A percentile compares a stretch with the other conserved stretches of the same genome.
phyloP scores from a whole-genome alignment of 2,113 vertebrate species.

The Hemiprocne comata region DNA sequence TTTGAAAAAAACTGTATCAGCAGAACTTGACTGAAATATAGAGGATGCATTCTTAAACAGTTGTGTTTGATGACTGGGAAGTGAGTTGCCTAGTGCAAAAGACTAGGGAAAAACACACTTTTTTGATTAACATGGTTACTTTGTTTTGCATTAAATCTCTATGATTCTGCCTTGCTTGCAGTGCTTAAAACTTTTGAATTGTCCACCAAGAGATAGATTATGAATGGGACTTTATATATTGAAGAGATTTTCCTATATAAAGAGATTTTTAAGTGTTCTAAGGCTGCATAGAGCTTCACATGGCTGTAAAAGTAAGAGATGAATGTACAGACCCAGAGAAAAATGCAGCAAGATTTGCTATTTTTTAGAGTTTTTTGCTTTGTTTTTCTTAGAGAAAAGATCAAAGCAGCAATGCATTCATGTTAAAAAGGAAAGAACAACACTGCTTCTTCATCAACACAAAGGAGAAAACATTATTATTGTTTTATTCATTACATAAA shows the following conservation, averaged over 20 bases:
- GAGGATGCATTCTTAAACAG: not conserved
- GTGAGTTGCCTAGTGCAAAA: not conserved
- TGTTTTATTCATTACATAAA: not conserved
- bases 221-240: not conserved
- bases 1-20: not conserved
- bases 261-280: not conserved
- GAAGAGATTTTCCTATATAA: not conserved
- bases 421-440: not conserved
- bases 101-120: not conserved
- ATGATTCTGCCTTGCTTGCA: not conserved
- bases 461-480: not conserved
- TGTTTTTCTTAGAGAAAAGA: not conserved
- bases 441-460: not conserved
- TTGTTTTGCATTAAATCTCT: not conserved
- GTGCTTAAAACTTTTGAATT: not conserved
- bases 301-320: not conserved
- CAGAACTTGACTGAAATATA: not conserved
- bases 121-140: not conserved
- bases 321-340: not conserved
- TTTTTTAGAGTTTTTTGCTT: not conserved
- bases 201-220: not conserved
- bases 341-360: not conserved
- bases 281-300: accelerated
- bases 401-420: not conserved
- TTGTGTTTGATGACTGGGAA: not conserved